Base-by-base conservation (phyloP, 2,888 invertebrate species). In the Hirtodrosophila cameraria region DNA sequence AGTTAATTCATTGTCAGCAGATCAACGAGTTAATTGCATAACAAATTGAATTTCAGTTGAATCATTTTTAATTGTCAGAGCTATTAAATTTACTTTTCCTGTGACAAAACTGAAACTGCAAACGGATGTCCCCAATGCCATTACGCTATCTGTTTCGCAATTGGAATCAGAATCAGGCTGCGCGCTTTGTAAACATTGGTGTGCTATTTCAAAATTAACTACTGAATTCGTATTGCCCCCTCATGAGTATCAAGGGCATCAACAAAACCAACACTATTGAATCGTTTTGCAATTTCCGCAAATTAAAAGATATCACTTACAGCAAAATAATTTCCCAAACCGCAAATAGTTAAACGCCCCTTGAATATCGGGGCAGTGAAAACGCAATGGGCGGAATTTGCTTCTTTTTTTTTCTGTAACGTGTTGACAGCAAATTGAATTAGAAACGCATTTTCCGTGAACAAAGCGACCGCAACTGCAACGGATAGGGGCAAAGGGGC, bases 221-320 rank as follows among this genome's bases (percentile, higher is more conserved):
- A 18, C 25, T 23, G 23, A 52, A 36, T 25, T 49, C 25, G n/a
- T 2, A 27, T 35, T 52, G 16, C 28, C 18, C 15, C 15, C 12
- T 4, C n/a, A 13, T n/a, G n/a, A n/a, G 27, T 15, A 41, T 18
- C 11, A 30, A 12, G 9, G 16, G 27, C 42, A 69, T 50, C 36
- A 49, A 55, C 61, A 35, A 46, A 45, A 45, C 53, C 53, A 61
- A 66, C 48, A 53, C 43, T 42, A 59, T 7, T 48, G 45, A 50
- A 42, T 61, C 50, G 54, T 53, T 61, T 39, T 23, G 54, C 63
- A 61, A 59, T 76, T 54, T 72, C 63, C 77, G 63, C 53, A 80
- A 78, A 80, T 81, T 85, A 73, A 85, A 82, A 73, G 80, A 82
- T 82, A 80, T 82, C 69, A 69, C 55, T 85, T 82, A 75, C 79